Conservation (phyloP, 2,113 vertebrate genomes). For the Anoplopoma fimbria region DNA sequence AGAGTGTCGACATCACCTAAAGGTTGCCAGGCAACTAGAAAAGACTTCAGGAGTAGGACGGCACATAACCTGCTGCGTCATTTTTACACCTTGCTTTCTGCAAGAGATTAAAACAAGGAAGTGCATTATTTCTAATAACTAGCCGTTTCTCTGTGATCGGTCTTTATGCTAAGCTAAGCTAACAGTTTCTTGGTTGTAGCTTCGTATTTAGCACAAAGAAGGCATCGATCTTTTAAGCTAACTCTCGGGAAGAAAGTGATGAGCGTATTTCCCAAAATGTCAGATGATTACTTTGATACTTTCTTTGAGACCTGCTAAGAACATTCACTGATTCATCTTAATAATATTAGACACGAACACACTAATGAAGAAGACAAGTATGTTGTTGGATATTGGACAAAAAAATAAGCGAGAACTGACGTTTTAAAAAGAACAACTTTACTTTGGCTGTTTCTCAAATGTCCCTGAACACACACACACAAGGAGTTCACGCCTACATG, state of each 20-base stretch:
- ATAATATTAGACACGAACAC: background rate
- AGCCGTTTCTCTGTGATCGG: background rate
- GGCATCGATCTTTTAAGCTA: background rate
- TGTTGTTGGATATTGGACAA: background rate
- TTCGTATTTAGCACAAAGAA: background rate
- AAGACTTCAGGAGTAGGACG: too few relatives aligned
- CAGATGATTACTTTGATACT: background rate
- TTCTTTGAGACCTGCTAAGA: background rate
- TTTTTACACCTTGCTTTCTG: too few relatives aligned
- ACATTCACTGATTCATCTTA: background rate
- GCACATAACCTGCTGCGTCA: too few relatives aligned
- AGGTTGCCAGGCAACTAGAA: too few relatives aligned
- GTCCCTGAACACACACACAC: background rate
- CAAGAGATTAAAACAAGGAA: too few relatives aligned
- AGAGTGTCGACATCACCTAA: too few relatives aligned
- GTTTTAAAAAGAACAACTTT: background rate
- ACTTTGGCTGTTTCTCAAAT: background rate
- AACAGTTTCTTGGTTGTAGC: background rate
- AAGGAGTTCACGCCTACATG: background rate
- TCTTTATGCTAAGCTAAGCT: too few relatives aligned
- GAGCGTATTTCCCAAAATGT: background rate
- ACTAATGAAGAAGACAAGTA: background rate
- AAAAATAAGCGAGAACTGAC: background rate
- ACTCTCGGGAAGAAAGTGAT: background rate
- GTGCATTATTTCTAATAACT: too few relatives aligned